These are phyloP conservation scores for Furnarius figulus DNA, from an alignment of 2,113 vertebrate species.

Conservation along the genomic window DNA sequence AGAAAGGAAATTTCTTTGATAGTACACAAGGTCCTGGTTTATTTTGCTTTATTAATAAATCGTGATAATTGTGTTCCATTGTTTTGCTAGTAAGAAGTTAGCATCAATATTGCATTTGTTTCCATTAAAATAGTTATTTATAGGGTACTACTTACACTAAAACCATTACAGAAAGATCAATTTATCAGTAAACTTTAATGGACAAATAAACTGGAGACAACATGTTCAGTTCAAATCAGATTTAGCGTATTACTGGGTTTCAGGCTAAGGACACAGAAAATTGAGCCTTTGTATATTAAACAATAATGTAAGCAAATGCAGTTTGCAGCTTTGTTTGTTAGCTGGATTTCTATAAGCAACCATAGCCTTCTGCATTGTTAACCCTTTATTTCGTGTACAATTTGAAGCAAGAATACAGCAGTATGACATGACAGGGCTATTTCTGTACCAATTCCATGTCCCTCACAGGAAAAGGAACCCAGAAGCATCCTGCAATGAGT, in stretches of 20 bases:
- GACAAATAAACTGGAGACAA: constrained; percentile 56
- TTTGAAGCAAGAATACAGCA: not conserved
- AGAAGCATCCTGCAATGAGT: not conserved
- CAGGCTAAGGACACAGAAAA: constrained; percentile 3
- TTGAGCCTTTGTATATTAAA: not conserved
- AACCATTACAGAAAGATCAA: constrained; percentile 41
- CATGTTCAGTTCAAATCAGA: constrained; percentile 43
- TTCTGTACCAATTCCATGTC: not conserved
- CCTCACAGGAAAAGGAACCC: not conserved
- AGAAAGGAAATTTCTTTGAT: not conserved
- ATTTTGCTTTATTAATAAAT: constrained; percentile 40
- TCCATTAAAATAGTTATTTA: constrained; percentile 45
- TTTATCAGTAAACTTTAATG: constrained; percentile 48
- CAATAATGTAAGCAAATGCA: not conserved
- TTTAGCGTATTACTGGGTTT: constrained; percentile 14
- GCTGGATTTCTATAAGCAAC: not conserved
- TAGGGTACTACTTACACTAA: not conserved
- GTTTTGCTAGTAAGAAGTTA: not conserved
- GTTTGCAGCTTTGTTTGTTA: not conserved
- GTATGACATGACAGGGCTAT: not conserved
- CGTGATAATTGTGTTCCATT: not conserved
- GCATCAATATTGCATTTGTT: constrained; percentile 32
- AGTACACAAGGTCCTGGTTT: not conserved
- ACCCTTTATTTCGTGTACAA: not conserved
- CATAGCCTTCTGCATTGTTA: not conserved